Conservation (phyloP, 2,797 vertebrate species). For the Rhinophrynus dorsalis region DNA sequence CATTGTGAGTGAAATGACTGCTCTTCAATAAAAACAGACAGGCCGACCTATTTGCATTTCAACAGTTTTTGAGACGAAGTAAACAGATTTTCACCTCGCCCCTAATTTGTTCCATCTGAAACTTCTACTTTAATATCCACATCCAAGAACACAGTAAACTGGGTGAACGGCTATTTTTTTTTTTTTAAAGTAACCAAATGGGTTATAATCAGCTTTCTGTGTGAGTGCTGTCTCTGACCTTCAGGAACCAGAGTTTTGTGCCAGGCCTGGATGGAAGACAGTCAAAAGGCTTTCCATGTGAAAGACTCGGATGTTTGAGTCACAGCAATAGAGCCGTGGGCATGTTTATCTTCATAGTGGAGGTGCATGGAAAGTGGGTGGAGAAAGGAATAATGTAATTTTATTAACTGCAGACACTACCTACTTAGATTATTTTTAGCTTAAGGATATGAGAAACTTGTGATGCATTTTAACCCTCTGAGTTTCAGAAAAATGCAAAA, state of each 20-base stretch:
- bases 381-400: neutral
- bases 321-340: neutral
- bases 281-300: neutral
- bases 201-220: slow-evolving; percentile 8
- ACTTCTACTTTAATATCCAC: neutral
- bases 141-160: neutral
- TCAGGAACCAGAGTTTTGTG: neutral
- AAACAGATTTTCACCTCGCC: slow-evolving; percentile 21
- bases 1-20: neutral
- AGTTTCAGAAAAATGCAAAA: too few species aligned
- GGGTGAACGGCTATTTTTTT: neutral
- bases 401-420: neutral
- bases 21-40: neutral
- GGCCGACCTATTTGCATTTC: neutral
- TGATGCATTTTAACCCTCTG: neutral
- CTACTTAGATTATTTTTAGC: neutral
- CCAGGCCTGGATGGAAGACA: neutral
- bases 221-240: slow-evolving; percentile 9
- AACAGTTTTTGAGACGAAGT: neutral
- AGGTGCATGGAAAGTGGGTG: slow-evolving; percentile 14
- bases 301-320: slow-evolving; percentile 19
- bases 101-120: slow-evolving; percentile 26
- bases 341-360: neutral
- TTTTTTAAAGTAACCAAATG: slow-evolving; percentile 3
- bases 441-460: neutral